phyloP scores from a whole-genome alignment of 2,113 vertebrate genomes.

The Ctenodactylus gundi region DNA sequence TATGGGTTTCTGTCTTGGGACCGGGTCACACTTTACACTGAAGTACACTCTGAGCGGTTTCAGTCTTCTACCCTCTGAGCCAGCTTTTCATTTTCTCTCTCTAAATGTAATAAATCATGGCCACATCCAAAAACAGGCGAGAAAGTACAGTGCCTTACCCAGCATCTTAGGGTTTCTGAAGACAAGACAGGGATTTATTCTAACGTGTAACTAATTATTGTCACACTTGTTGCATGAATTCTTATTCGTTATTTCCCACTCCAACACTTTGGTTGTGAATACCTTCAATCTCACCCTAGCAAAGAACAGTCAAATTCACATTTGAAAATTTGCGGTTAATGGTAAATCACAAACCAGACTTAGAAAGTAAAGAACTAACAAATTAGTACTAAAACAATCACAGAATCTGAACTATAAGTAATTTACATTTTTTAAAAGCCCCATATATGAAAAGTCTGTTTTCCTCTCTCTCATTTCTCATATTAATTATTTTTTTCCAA shows the following conservation, averaged over 20 bases:
- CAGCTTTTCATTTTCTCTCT: background rate
- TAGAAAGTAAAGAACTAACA: background rate
- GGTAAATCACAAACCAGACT: background rate
- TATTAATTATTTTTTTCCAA: background rate
- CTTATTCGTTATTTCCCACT: background rate
- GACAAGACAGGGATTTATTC: rapidly evolving
- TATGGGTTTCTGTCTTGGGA: background rate
- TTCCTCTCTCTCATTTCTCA: background rate
- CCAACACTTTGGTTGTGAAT: background rate
- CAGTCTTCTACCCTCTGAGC: rapidly evolving
- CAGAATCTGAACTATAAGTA: background rate
- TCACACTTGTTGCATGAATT: background rate
- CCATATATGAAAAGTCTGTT: background rate
- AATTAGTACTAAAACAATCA: background rate
- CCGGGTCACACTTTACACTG: background rate
- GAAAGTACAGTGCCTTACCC: background rate
- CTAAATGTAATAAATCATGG: background rate
- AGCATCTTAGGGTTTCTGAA: background rate
- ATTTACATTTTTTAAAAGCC: background rate
- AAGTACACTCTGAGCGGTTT: too few species aligned
- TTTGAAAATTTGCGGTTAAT: background rate
- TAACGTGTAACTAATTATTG: background rate
- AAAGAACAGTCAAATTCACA: background rate
- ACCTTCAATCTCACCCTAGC: background rate
- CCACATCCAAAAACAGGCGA: rapidly evolving